Base-by-base conservation (phyloP, 1,140 invertebrate genomes). In the Caenorhabditis latens region DNA sequence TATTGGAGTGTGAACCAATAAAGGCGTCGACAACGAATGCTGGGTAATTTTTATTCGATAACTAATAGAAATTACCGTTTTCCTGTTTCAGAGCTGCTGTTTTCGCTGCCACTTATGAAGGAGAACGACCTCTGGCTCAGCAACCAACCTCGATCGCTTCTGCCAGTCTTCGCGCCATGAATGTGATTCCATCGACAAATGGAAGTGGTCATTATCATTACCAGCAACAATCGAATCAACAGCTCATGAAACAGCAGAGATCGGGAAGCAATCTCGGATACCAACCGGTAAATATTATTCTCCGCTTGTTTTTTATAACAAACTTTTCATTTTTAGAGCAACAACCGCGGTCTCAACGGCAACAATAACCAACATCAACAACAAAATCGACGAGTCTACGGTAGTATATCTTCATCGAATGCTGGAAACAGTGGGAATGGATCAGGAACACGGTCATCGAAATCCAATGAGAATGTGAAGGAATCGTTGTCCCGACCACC, bases 1-100 rank as follows among this genome's bases (percentile, higher is more conserved):
- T 85, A 8, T 53, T 85, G 63, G 67, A 75, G 7, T 85, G 84
- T 46, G 67, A 58, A 24, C 84, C 84, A 14, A 85, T 85, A 55
- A 85, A 58, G 13, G 84, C 55, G 4, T 58, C 84, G 16, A 65
- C 53, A 13, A 48, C 63, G 3, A 55, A 61, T 43, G 13, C 63
- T 19, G 84, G 84, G 84, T 85, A 16, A 19, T 48, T 57, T 85
- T 67, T 7, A n/a, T 7, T 48, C 14, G 42, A 42, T 79, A 53
- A 14, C 16, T 3, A 58, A 40, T 5, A 13, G 13, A 24, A 4
- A 21, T 63, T 24, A 8, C 21, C 4, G 9, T 32, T 13, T 63
- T 9, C 13, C 14, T 0, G 3, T 46, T 79, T 24, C 46, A 79
- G 71, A 50, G 71, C 71, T 24, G 46, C 71, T 50, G 71, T 79